A percentile compares a stretch with the other conserved stretches of the same genome.
phyloP scores from a whole-genome alignment of 2,113 vertebrate genomes.

The Chloroceryle aenea region DNA sequence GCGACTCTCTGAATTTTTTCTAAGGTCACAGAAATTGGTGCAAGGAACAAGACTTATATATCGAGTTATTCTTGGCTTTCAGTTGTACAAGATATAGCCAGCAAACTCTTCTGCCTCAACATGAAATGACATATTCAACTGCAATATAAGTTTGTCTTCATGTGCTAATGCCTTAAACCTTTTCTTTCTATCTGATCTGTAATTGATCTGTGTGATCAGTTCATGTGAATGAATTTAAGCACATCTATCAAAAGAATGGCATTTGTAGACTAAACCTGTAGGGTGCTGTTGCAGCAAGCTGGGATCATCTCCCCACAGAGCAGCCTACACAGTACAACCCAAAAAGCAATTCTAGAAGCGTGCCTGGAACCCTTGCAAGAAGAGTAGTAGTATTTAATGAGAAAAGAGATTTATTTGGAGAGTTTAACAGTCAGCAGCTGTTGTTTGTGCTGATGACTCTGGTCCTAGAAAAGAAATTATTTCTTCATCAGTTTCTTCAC shows the following conservation, averaged over 20 bases:
- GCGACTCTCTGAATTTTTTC: background rate
- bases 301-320: background rate
- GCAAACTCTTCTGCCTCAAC: background rate
- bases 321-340: background rate
- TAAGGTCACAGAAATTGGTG: background rate
- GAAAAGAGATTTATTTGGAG: background rate
- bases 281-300: background rate
- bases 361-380: background rate
- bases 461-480: constrained; percentile 10
- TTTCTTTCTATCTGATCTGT: background rate
- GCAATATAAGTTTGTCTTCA: background rate
- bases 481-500: constrained; percentile 4
- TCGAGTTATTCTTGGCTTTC: background rate
- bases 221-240: background rate
- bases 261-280: background rate
- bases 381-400: constrained; percentile 12
- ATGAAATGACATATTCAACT: background rate
- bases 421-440: constrained; percentile 17
- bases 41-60: background rate
- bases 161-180: background rate
- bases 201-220: background rate
- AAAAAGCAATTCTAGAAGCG: background rate
- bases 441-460: constrained; percentile 1
- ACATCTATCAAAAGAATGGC: background rate
- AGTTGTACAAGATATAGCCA: background rate